Evolutionary conservation across 2,888 invertebrate genomes (phyloP).

Genomic region (Tenthredo notha): DNA sequence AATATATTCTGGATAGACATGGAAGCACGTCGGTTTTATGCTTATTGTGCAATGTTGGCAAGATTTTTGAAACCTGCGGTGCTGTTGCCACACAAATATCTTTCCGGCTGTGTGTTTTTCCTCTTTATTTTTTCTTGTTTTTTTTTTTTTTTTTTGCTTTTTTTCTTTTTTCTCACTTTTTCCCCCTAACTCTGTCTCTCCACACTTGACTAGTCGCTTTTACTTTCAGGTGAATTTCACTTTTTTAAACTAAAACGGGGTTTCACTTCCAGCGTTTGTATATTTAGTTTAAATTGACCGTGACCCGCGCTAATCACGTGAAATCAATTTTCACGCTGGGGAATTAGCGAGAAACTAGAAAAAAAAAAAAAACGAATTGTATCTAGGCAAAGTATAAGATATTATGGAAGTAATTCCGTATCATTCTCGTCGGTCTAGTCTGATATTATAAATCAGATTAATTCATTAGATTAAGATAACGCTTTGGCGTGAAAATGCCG

Average conservation of each 20-base stretch:
- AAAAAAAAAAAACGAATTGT: background rate
- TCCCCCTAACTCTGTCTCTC: slow-evolving; percentile 47
- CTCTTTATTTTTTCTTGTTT: background rate
- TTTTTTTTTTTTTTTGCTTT: background rate
- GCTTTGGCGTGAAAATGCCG: background rate
- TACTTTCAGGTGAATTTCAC: slow-evolving; percentile 67
- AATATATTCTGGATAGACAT: background rate
- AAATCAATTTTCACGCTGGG: slow-evolving; percentile 62
- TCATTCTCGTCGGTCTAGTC: background rate
- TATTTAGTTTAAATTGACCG: slow-evolving; percentile 66
- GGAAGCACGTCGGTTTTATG: background rate
- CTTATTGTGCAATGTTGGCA: slow-evolving; percentile 7
- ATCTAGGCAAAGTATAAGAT: background rate
- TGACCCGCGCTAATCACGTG: slow-evolving; percentile 64
- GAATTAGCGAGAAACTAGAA: background rate
- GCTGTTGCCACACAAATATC: slow-evolving; percentile 24
- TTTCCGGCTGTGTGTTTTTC: slow-evolving; percentile 1
- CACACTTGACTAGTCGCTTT: slow-evolving; percentile 58
- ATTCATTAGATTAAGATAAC: background rate
- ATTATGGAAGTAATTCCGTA: background rate
- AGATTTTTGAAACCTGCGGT: slow-evolving; percentile 15
- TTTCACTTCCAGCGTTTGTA: slow-evolving; percentile 62
- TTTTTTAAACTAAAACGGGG: slow-evolving; percentile 59
- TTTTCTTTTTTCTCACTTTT: background rate
- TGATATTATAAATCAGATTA: background rate